Percentiles rank a stretch among this genome's conserved stretches.
phyloP scores from a whole-genome alignment of 2,113 vertebrate species.

The Polyodon spathula region DNA sequence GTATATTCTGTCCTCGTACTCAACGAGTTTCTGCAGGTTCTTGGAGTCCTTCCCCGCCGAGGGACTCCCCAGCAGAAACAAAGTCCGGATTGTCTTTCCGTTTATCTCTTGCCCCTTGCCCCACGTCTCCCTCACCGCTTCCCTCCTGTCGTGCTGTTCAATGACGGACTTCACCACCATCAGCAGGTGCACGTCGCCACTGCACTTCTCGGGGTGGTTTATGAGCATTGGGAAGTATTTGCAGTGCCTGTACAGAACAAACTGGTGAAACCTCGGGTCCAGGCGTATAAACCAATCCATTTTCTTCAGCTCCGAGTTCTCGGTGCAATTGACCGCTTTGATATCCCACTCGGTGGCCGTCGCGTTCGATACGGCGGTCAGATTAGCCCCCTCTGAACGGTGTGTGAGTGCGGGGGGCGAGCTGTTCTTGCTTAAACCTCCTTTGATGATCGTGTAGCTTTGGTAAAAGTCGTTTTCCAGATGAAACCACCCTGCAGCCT shows the following conservation, averaged over 20 bases:
- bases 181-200: constrained; percentile 49
- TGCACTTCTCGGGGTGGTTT: constrained; percentile 66
- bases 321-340: constrained; percentile 46
- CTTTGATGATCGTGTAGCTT: constrained; percentile 12
- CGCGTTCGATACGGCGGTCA: constrained; percentile 14
- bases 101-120: constrained; percentile 38
- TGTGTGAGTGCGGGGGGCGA: no score
- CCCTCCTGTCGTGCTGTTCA: constrained; percentile 62
- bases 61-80: constrained; percentile 60
- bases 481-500: constrained; percentile 31
- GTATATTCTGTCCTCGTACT: constrained; percentile 58
- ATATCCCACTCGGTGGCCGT: constrained; percentile 45
- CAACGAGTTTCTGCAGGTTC: constrained; percentile 61
- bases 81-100: constrained; percentile 49
- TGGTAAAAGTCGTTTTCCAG: constrained; percentile 32
- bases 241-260: constrained; percentile 60
- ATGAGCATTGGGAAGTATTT: constrained; percentile 64
- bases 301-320: constrained; percentile 34
- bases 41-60: constrained; percentile 48
- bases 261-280: constrained; percentile 57
- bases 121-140: constrained; percentile 61
- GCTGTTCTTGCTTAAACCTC: neutral
- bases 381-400: constrained; percentile 6
- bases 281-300: constrained; percentile 52
- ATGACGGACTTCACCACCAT: constrained; percentile 64